phyloP scores from a whole-genome alignment of 1,140 invertebrate genomes.

The Manduca sexta region DNA sequence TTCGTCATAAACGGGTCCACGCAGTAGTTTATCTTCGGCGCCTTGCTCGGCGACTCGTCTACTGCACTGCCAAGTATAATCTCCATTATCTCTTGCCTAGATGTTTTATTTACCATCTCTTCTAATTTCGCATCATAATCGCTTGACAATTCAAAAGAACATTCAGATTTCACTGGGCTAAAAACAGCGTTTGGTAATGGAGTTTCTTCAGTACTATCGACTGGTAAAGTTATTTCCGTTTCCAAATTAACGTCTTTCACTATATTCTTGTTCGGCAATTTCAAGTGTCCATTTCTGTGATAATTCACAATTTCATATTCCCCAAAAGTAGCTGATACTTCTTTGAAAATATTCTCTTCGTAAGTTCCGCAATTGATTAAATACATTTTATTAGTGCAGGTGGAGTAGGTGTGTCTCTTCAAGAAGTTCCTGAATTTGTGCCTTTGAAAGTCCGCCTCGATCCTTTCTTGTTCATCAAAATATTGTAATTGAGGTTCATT shows the following conservation, averaged over 20 bases:
- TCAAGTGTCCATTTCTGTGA: slow-evolving; percentile 51
- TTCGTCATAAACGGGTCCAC: slow-evolving; percentile 44
- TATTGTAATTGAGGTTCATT: slow-evolving; percentile 21
- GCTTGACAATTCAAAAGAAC: slow-evolving; percentile 51
- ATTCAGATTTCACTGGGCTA: slow-evolving; percentile 61
- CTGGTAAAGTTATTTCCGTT: slow-evolving; percentile 42
- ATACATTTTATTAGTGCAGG: slow-evolving; percentile 35
- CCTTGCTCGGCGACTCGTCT: slow-evolving; percentile 37
- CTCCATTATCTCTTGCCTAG: slow-evolving; percentile 60
- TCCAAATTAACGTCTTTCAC: slow-evolving; percentile 45
- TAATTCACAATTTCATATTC: slow-evolving; percentile 49
- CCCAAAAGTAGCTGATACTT: slow-evolving; percentile 33
- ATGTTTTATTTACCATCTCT: slow-evolving; percentile 61
- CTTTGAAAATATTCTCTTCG: slow-evolving; percentile 50
- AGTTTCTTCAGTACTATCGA: slow-evolving; percentile 23
- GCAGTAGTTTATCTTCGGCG: slow-evolving; percentile 57
- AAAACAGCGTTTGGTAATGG: slow-evolving; percentile 34
- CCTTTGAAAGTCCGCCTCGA: slow-evolving; percentile 43
- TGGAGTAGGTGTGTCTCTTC: slow-evolving; percentile 25
- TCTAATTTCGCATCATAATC: slow-evolving; percentile 62
- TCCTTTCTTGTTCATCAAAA: slow-evolving; percentile 53
- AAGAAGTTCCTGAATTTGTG: slow-evolving; percentile 40
- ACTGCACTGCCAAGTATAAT: slow-evolving; percentile 54
- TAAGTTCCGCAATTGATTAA: slow-evolving; percentile 59
- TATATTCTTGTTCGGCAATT: slow-evolving; percentile 39